Percentiles rank a stretch among this genome's conserved stretches.
Evolutionary conservation across 1,140 invertebrate genomes (phyloP).

Genomic region (Drosophila yakuba): DNA sequence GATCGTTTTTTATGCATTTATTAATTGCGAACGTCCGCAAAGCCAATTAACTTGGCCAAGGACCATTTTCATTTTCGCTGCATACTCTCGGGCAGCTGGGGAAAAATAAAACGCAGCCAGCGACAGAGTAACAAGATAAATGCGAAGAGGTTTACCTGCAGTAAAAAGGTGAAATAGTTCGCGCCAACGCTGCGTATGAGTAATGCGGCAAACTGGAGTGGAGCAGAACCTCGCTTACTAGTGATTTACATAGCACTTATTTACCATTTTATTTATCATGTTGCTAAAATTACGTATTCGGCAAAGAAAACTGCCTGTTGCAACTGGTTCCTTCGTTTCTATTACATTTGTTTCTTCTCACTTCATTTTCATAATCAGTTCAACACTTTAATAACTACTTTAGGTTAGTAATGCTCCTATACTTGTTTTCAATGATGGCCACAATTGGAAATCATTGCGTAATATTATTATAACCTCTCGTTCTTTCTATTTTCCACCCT

Average conservation of each 20-base stretch:
- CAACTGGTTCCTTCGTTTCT: too few relatives aligned
- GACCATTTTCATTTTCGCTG: conserved; percentile 9
- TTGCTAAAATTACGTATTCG: too few relatives aligned
- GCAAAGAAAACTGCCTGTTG: neutral
- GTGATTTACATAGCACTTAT: conserved; percentile 4
- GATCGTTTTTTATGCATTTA: conserved; percentile 22
- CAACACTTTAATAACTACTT: neutral
- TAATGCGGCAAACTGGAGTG: neutral
- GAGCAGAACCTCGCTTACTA: neutral
- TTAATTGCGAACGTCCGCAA: conserved; percentile 25
- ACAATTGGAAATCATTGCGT: neutral
- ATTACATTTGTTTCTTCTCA: too few relatives aligned
- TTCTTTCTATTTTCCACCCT: neutral
- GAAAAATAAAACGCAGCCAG: neutral
- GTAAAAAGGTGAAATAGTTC: neutral
- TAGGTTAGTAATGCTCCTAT: neutral
- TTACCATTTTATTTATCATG: neutral
- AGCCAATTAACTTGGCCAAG: conserved; percentile 33
- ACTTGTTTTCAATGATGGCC: too few relatives aligned
- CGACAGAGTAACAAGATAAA: conserved; percentile 17
- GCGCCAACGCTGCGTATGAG: conserved; percentile 7
- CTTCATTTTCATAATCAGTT: too few relatives aligned
- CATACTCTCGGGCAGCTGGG: conserved; percentile 12
- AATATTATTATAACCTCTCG: conserved; percentile 9
- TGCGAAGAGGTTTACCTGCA: conserved; percentile 11